Evolutionary conservation across 2,888 invertebrate species (phyloP), one percentile per base, ranked within the genome.

Genomic region (Lamellibrachia satsuma): DNA sequence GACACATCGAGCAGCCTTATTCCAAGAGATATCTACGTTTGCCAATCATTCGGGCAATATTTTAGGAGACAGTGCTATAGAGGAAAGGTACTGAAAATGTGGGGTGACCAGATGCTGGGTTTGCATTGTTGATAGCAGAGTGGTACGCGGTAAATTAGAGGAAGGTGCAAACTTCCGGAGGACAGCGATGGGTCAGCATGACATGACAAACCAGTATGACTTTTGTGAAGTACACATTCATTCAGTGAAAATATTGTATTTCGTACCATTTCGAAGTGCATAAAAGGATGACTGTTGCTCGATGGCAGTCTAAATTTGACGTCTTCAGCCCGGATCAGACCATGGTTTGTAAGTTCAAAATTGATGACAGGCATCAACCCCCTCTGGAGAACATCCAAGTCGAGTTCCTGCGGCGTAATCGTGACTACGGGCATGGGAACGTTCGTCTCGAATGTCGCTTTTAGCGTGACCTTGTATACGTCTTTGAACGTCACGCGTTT

Each of bases 391-490:
- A 92, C 90, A 22, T 93, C 93, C 51, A 93, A 90, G 90, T 93
- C 93, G 7, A 93, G 52, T 75, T 75, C 52, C 15, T 90, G 91
- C 4, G 93, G 93, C 27, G 55, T 92, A 52, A 91, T 91, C 52
- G 52, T 52, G 6, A 91, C 91, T 15, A 91, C 91, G 15, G 95
- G 95, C 94, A 95, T 94, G 8, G 95, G 95, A 39, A 95, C 95
- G 93, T 93, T 93, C 9, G 95, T 94, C 92, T 94, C 94, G 93
- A 95, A 95, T 4, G 94, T 94, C 11, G 95, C 94, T 57, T 95
- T 94, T 39, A 95, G 92, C n/a, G 92, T 93, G 60, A 95, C 94
- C n/a, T 93, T 92, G 75, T 95, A 95, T 90, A 92, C 92, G 93
- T 95, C 95, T 92, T 95, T 92, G 27, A 94, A 93, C 27, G 93